These are phyloP conservation scores for Molothrus aeneus DNA, from an alignment of 2,797 vertebrate species.

Conservation along the genomic window DNA sequence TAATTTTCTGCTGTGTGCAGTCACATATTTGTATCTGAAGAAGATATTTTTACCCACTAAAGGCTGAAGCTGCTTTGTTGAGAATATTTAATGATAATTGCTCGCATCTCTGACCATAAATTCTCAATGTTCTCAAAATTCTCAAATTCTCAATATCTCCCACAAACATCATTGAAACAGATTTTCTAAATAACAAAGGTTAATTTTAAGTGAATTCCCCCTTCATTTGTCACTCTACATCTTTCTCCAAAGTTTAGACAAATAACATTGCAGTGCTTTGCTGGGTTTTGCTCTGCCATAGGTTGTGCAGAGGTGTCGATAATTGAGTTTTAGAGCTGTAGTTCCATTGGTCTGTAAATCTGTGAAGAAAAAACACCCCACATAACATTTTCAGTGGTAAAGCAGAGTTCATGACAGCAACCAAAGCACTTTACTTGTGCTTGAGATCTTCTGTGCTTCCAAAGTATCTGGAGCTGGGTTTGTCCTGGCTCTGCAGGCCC, in stretches of 20 bases:
- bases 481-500: background rate
- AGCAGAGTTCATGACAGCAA: background rate
- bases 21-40: background rate
- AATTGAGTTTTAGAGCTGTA: background rate
- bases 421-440: background rate
- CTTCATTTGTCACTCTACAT: background rate
- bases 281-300: background rate
- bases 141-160: background rate
- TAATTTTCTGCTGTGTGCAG: background rate
- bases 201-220: background rate
- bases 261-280: background rate
- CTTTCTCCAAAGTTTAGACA: background rate
- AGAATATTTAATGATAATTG: background rate
- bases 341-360: background rate
- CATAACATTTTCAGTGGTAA: background rate
- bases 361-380: background rate
- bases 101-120: background rate
- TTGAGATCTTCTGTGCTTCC: background rate
- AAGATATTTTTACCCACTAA: background rate
- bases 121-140: background rate
- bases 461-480: rapidly evolving
- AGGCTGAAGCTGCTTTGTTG: background rate
- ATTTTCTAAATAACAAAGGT: background rate
- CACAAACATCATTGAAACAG: background rate
- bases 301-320: background rate